Conservation (phyloP, 2,888 invertebrate species). For the Drosophila affinis region DNA sequence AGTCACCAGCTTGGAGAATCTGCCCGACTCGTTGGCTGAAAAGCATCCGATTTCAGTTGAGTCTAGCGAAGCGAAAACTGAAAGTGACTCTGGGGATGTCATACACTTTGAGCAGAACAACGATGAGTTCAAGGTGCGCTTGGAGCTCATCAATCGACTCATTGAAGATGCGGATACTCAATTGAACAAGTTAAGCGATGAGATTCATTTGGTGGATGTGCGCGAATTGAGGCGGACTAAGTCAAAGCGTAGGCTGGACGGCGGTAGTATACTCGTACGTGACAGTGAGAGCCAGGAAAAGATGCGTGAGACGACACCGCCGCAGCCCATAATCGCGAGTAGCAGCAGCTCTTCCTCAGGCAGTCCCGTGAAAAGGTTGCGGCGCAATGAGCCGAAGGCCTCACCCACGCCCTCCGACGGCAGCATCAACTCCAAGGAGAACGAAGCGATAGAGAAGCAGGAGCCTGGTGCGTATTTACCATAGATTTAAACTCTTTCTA, state of each 20-base stretch:
- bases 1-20: background rate
- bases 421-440: constrained; percentile 83
- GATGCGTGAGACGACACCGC: constrained; percentile 16
- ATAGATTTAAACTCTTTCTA: background rate
- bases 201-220: constrained; percentile 7
- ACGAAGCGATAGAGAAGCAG: constrained; percentile 71
- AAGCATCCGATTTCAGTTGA: background rate
- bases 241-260: constrained; percentile 35
- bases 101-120: constrained; percentile 65
- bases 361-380: constrained; percentile 54
- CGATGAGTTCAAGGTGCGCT: constrained; percentile 55
- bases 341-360: constrained; percentile 41
- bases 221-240: constrained; percentile 28
- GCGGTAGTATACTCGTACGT: background rate
- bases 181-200: constrained; percentile 51
- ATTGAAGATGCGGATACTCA: constrained; percentile 65
- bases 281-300: constrained; percentile 22
- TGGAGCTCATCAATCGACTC: constrained; percentile 63
- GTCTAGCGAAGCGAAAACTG: background rate
- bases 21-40: background rate
- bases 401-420: constrained; percentile 82
- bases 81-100: background rate
- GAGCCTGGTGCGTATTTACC: constrained; percentile 53
- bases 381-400: constrained; percentile 63
- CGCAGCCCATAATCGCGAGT: constrained; percentile 9